Evolutionary conservation across 2,113 vertebrate species (phyloP), one percentile per base, ranked within the genome.

Genomic region (Porphyrio hochstetteri): DNA sequence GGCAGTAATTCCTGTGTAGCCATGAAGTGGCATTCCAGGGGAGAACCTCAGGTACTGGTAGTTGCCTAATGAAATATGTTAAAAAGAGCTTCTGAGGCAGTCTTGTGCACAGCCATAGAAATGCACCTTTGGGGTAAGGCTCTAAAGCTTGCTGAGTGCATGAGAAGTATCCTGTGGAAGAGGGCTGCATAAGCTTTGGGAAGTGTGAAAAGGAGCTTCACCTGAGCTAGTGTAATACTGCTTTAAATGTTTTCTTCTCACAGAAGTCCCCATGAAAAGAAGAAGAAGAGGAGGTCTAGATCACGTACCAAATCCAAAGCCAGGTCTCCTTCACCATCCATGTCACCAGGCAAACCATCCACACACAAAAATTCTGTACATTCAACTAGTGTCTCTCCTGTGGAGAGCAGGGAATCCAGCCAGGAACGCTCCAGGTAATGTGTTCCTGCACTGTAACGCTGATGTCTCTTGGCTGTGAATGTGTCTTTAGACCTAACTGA

Each of bases 391-490:
- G 97, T 98, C 97, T 99, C 99, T 96, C 98, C 98, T 23, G 98
- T 98, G 93, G 98, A 98, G 92, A 99, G 99, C 92, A 98, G 99
- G 88, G 97, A 98, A 92, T 99, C 99, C 97, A 99, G 99, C 97
- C 98, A 98, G 95, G 97, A 98, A 80, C 98, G 97, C 91, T 99
- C 98, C 97, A 99, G 99, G 99, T 99, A 98, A 86, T 1, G 3
- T 1, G 4, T 11, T 40, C 29, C 16, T 15, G 13, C 40, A 2
- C 27, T 27, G 28, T 50, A 31, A 3, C 9, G 6, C 27, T 67
- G 36, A 4, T 63, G 28, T 28, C 63, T 46, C 17, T 48, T 46
- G 61, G 5, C 65, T 35, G 19, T 11, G 40, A 17, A 25, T 36
- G 16, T 75, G n/a, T 38, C 52, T 75, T 82, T 59, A 74, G 65